phyloP scores from a whole-genome alignment of 2,888 invertebrate species.

The Formica aserva region DNA sequence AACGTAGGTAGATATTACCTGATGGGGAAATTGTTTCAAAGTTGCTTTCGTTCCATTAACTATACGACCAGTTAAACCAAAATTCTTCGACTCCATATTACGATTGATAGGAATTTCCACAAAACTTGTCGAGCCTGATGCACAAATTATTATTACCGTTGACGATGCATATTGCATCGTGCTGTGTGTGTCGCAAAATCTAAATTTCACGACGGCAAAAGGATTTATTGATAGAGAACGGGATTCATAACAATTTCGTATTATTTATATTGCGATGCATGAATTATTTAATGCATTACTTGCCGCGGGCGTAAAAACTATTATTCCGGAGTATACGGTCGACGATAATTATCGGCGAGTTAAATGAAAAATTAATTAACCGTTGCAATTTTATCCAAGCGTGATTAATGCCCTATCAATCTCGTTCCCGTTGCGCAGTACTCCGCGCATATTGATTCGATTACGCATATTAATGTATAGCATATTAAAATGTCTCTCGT shows the following conservation, averaged over 20 bases:
- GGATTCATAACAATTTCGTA: background rate
- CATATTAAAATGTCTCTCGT: conserved; percentile 16
- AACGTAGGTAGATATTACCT: conserved; percentile 64
- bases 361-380: conserved; percentile 57
- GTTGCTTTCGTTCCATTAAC: conserved; percentile 76
- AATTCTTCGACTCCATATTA: background rate
- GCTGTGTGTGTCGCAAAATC: background rate
- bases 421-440: conserved; percentile 1
- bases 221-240: background rate
- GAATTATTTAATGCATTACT: conserved; percentile 15
- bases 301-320: background rate
- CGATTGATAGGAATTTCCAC: background rate
- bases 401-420: conserved; percentile 18
- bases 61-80: conserved; percentile 66
- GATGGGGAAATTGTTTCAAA: conserved; percentile 75
- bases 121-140: background rate
- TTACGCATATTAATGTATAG: conserved; percentile 47
- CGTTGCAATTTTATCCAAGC: conserved; percentile 36
- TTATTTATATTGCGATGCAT: background rate
- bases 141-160: conserved; percentile 19
- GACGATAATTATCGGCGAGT: conserved; percentile 44
- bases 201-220: background rate
- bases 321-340: background rate
- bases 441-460: conserved; percentile 24
- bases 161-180: background rate